Evolutionary conservation across 2,797 vertebrate genomes (phyloP).

Genomic region (Hydrolagus colliei): DNA sequence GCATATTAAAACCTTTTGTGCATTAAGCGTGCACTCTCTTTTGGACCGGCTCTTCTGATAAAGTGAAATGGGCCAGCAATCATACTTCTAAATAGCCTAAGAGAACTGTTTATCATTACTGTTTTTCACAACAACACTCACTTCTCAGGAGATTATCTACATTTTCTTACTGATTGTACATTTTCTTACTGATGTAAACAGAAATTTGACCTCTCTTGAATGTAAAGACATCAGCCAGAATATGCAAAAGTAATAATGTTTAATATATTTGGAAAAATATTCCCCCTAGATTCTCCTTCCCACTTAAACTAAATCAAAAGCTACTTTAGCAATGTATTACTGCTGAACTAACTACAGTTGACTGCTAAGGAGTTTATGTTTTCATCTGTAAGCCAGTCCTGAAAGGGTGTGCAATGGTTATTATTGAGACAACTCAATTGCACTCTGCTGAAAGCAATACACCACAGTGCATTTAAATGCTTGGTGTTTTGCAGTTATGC

Average conservation of each 20-base stretch:
- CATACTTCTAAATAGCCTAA: no score
- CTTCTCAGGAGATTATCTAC: no score
- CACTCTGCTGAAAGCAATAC: background rate
- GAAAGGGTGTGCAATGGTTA: background rate
- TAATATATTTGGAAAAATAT: no score
- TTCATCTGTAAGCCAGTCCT: slow-evolving; percentile 3
- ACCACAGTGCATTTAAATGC: background rate
- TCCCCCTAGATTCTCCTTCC: no score
- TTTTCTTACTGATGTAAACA: no score
- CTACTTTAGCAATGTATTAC: background rate
- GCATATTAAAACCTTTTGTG: background rate
- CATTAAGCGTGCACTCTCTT: background rate
- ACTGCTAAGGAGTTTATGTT: background rate
- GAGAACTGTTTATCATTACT: no score
- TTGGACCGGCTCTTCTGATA: background rate
- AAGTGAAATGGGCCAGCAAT: background rate
- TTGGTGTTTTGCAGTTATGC: background rate
- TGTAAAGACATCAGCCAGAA: no score
- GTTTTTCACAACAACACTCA: no score
- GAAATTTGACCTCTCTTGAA: no score
- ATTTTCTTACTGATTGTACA: no score
- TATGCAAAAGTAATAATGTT: no score
- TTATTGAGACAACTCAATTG: background rate
- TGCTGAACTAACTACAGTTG: background rate
- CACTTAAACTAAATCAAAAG: slow-evolving; percentile 18